These are phyloP conservation scores for Neomorphus geoffroyi DNA, from an alignment of 2,797 vertebrate species.

Conservation along the genomic window DNA sequence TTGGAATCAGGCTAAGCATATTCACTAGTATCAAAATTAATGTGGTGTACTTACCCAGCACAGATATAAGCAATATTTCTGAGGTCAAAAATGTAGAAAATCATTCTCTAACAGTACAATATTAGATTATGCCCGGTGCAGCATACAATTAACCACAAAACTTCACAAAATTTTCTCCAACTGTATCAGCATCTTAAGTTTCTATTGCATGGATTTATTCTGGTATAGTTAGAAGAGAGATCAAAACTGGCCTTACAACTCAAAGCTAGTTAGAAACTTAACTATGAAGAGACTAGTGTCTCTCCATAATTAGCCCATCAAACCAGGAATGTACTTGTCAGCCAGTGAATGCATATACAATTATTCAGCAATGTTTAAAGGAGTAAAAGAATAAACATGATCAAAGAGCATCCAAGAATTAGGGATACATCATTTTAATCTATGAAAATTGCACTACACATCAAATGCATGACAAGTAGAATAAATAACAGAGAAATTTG, in stretches of 20 bases:
- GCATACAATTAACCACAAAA: not conserved
- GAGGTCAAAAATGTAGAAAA: not conserved
- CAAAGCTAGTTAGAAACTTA: conserved; percentile 48
- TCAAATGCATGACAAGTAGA: conserved; percentile 64
- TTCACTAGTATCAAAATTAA: not conserved
- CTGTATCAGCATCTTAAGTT: not conserved
- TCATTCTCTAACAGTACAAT: not conserved
- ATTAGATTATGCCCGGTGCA: not conserved
- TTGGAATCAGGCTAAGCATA: not conserved
- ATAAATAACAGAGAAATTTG: conserved; percentile 56
- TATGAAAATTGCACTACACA: conserved; percentile 67
- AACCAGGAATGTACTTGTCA: conserved; percentile 66
- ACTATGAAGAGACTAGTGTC: conserved; percentile 22
- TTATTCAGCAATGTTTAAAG: conserved; percentile 69
- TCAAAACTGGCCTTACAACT: conserved; percentile 55
- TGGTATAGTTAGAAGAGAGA: not conserved
- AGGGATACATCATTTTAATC: conserved; percentile 72
- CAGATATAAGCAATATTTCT: not conserved
- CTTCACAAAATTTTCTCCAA: not conserved
- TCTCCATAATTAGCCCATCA: conserved; percentile 69
- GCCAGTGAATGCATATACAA: conserved; percentile 64
- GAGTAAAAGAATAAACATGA: conserved; percentile 69
- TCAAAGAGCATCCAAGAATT: conserved; percentile 73
- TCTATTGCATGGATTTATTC: not conserved
- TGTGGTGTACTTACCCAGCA: rapidly evolving